A percentile compares a stretch with the other conserved stretches of the same genome.
Conservation (phyloP, 2,888 invertebrate genomes). For the Dioctria rufipes region DNA sequence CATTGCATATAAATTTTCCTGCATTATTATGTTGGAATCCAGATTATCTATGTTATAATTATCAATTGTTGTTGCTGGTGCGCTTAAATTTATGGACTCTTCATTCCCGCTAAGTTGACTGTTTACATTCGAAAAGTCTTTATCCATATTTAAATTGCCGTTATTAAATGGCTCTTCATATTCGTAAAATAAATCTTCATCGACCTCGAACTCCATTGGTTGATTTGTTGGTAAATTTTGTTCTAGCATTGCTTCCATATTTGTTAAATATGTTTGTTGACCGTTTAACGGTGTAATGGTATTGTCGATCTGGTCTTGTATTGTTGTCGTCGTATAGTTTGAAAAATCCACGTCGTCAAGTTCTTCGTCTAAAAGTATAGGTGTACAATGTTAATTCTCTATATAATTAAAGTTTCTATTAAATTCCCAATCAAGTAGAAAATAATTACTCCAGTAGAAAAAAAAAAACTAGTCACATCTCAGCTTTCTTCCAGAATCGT, state of each 20-base stretch:
- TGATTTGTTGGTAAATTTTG: conserved; percentile 32
- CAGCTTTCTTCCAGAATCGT: neutral
- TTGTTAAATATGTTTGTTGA: conserved; percentile 8
- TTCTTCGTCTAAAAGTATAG: conserved; percentile 16
- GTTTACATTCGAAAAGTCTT: neutral
- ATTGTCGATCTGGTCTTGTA: conserved; percentile 14
- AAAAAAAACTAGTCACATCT: neutral
- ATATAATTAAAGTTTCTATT: too few species aligned
- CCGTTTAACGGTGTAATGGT: conserved; percentile 12
- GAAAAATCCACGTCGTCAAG: conserved; percentile 37
- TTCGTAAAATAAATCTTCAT: neutral
- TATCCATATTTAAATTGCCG: neutral
- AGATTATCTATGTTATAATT: neutral
- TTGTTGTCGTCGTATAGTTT: conserved; percentile 15
- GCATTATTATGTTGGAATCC: neutral
- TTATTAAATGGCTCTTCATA: neutral
- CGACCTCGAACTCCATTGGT: neutral
- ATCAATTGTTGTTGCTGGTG: neutral
- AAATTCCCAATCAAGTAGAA: neutral
- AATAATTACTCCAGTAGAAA: neutral
- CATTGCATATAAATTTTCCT: neutral
- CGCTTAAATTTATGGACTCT: neutral
- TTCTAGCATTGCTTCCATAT: conserved; percentile 15
- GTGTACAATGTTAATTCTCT: neutral
- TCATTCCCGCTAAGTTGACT: neutral